Base-by-base conservation (phyloP, 2,113 vertebrate species). In the Nibea coibor region DNA sequence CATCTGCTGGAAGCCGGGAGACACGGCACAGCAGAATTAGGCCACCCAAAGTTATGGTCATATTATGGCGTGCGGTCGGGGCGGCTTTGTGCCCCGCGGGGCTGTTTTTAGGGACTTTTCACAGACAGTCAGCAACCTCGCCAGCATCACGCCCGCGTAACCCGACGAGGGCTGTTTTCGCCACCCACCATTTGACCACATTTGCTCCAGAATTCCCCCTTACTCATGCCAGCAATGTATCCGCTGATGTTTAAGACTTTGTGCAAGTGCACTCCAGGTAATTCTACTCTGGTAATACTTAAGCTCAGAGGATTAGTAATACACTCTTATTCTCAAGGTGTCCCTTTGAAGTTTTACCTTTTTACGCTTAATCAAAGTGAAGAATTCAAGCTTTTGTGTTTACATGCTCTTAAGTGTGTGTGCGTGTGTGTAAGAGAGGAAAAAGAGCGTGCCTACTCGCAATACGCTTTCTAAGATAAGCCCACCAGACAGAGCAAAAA, bases 1-100 rank as follows among this genome's bases (percentile, higher is more conserved):
- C 97, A 94, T 94, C 97, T 97, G 91, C 96, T 94, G 97, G 96
- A 82, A 3, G 0, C 45, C 4, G 20, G 28, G n/a, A 47, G 53
- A 16, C 79, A 79, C 95, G 69, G 64, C 75, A 14, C 54, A 43
- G 73, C 64, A 48, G 61, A 83, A 83, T 42, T 24, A 74, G 87
- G 81, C 82, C 86, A 80, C 81, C 43, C 73, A 58, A 22, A 80
- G 80, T 72, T 84, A 2, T n/a, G 61, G 78, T 72, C 72, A 24
- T 9, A 48, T 48, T 22, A 66, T 48, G 24, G 24, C 24, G 39
- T 11, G 63, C 7, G 22, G 65, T 82, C 66, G 53, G 47, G 57
- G 39, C 51, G 72, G 56, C 57, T 82, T 61, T 50, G 71, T 43
- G 66, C 67, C 31, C 16, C 16, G 35, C 58, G n/a, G 75, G 56